Conservation (phyloP, 2,888 invertebrate genomes). For the Mythimna lalbum region DNA sequence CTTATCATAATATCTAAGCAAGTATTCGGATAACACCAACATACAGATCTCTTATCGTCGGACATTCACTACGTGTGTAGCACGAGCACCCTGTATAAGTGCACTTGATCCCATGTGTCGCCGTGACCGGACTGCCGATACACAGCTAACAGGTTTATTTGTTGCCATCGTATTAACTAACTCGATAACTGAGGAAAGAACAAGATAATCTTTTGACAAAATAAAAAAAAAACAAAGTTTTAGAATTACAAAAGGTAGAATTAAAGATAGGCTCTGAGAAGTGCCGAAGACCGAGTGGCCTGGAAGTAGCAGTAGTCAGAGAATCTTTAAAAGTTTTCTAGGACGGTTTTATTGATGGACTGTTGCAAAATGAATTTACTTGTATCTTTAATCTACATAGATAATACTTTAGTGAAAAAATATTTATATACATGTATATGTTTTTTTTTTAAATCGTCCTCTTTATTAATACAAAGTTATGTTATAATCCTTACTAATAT, state of each 20-base stretch:
- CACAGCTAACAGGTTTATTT: constrained; percentile 86
- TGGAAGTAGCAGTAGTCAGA: no score
- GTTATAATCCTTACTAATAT: no score
- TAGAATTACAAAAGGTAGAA: neutral
- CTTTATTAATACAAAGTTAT: no score
- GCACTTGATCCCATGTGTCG: constrained; percentile 86
- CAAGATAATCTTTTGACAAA: neutral
- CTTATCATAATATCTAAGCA: neutral
- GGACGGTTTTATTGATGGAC: no score
- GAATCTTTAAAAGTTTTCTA: no score
- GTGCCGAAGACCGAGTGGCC: neutral
- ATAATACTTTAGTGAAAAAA: no score
- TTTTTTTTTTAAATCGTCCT: no score
- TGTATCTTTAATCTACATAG: no score
- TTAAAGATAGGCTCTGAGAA: neutral
- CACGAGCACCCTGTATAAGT: constrained; percentile 68
- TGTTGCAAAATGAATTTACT: no score
- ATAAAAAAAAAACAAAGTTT: neutral
- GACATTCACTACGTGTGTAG: constrained; percentile 66
- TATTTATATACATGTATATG: no score
- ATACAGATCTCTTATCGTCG: constrained; percentile 20
- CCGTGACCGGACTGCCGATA: constrained; percentile 88
- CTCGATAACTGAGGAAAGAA: constrained; percentile 43
- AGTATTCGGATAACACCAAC: neutral
- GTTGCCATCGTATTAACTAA: constrained; percentile 73